A percentile compares a stretch with the other conserved stretches of the same genome.
phyloP scores from a whole-genome alignment of 1,140 invertebrate species.

The Zaprionus ghesquierei region DNA sequence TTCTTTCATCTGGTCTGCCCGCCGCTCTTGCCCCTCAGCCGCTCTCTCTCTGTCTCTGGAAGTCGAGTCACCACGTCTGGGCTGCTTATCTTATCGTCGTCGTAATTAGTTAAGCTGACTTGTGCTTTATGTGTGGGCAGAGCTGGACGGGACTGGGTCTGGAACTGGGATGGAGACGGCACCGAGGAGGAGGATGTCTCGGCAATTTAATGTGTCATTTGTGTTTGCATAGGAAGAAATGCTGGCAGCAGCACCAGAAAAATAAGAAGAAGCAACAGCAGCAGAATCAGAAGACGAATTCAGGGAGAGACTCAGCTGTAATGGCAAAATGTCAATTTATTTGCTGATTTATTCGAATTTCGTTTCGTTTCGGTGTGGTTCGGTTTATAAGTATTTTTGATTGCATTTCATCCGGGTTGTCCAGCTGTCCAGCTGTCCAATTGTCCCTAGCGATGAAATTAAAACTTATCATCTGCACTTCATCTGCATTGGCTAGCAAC shows the following conservation, averaged over 20 bases:
- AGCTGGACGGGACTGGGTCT: neutral
- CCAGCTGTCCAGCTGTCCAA: constrained; percentile 7
- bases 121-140: constrained; percentile 60
- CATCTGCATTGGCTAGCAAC: constrained; percentile 52
- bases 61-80: constrained; percentile 2
- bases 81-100: constrained; percentile 73
- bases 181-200: constrained; percentile 2
- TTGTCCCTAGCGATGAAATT: constrained; percentile 39
- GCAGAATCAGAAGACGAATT: neutral
- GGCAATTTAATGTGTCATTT: constrained; percentile 65
- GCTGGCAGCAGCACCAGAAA: constrained; percentile 41
- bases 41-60: neutral
- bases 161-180: constrained; percentile 12
- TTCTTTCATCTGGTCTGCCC: constrained; percentile 44
- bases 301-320: constrained; percentile 50
- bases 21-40: too few species aligned
- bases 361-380: constrained; percentile 43
- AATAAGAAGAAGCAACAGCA: too few species aligned
- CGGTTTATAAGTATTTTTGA: constrained; percentile 49
- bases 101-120: constrained; percentile 78
- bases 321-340: constrained; percentile 76
- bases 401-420: constrained; percentile 58
- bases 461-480: constrained; percentile 71
- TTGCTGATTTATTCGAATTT: constrained; percentile 77
- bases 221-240: constrained; percentile 45